Evolutionary conservation across 1,140 invertebrate genomes (phyloP), one percentile per base, ranked within the genome.

Genomic region (Drosophila mayri): DNA sequence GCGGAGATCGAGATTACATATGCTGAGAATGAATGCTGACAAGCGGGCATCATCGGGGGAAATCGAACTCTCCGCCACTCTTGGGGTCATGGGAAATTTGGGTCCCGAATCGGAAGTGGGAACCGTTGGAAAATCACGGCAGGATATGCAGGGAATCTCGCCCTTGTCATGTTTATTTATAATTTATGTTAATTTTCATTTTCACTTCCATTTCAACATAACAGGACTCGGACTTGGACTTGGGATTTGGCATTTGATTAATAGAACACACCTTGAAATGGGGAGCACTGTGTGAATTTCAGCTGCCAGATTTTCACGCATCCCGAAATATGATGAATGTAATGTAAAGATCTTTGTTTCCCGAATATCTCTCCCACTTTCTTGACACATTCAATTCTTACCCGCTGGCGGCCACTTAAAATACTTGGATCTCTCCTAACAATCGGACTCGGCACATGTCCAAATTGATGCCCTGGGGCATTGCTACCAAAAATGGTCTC

Each of bases 401-500:
- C 11, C 44, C 46, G 54, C 66, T 63, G 79, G 74, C 75, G 76
- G 61, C 83, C 83, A 87, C 83, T 87, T 87, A 90, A 88, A 88
- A 85, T 90, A 90, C 52, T 55, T 55, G 11, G 83, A 74, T 74
- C 77, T 78, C 74, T 77, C 70, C 65, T 61, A 72, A 76, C 61
- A 80, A 81, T 68, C 77, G 76, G 76, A 46, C 71, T 81, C 55
- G 79, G 83, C 83, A 85, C 85, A 90, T 90, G 85, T 85, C 78
- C 84, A 91, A 91, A 91, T 91, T 91, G 88, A 91, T 91, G 76
- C 88, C 88, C 88, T 88, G 76, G 88, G 88, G 88, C 79, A 88
- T 91, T 91, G 76, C 70, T 52, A 73, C 85, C 85, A 81, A 90
- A 90, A 90, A 90, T 86, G 85, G 85, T 90, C 79, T 84, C 83